These are phyloP conservation scores for Mayetiola destructor DNA, from an alignment of 2,888 invertebrate genomes.

Conservation along the genomic window DNA sequence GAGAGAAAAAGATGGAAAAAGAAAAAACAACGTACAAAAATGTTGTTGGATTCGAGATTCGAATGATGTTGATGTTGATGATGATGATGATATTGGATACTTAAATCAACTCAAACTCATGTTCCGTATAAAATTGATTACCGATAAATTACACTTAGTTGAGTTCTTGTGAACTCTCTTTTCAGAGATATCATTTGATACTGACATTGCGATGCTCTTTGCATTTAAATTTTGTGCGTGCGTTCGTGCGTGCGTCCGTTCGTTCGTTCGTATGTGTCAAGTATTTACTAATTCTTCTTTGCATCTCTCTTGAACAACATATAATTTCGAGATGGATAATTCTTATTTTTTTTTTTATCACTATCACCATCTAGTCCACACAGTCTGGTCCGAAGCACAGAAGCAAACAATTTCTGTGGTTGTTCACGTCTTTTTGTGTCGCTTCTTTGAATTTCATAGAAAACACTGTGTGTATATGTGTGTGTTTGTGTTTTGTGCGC, in stretches of 20 bases:
- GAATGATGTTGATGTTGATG: too few species aligned
- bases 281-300: not conserved
- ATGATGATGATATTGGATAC: constrained; percentile 13
- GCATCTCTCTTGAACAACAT: not conserved
- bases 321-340: not conserved
- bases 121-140: constrained; percentile 1
- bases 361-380: not conserved
- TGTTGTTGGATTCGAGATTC: too few species aligned
- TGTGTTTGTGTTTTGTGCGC: not conserved
- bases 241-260: too few species aligned
- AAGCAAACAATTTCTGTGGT: too few species aligned
- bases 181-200: not conserved
- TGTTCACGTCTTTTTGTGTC: not conserved
- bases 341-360: not conserved
- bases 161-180: too few species aligned
- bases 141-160: constrained; percentile 3
- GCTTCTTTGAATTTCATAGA: not conserved
- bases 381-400: too few species aligned
- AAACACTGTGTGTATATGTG: too few species aligned
- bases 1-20: too few species aligned
- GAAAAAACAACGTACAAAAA: too few species aligned
- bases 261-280: not conserved
- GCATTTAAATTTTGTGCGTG: too few species aligned
- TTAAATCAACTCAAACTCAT: constrained; percentile 5
- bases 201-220: too few species aligned